These are phyloP conservation scores for Nemopilema nomurai DNA, from an alignment of 30 jellyfish, hydroid and myxozoan genomes.

Conservation along the genomic window DNA sequence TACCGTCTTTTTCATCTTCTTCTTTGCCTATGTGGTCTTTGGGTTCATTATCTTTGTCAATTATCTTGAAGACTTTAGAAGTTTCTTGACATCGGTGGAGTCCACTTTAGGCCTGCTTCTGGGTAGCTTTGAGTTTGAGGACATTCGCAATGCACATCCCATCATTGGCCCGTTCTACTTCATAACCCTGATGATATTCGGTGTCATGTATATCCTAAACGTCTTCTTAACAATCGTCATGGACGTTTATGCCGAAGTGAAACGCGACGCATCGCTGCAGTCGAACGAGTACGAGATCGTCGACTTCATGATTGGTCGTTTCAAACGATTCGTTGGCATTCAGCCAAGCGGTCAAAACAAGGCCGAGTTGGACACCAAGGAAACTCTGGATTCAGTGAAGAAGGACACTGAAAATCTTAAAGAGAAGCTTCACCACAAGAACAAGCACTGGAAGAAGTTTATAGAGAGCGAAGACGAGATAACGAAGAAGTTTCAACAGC, in stretches of 20 bases:
- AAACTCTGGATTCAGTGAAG: conserved; percentile 12
- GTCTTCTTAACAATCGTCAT: conserved; percentile 93
- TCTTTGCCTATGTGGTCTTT: conserved; percentile 74
- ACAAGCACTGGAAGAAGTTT: conserved; percentile 45
- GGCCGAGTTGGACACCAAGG: conserved; percentile 43
- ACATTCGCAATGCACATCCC: conserved; percentile 77
- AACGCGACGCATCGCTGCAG: conserved; percentile 77
- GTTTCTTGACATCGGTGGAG: conserved; percentile 83
- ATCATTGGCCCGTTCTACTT: conserved; percentile 90
- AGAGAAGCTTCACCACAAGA: conserved; percentile 29
- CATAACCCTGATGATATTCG: conserved; percentile 83
- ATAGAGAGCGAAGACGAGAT: conserved; percentile 68
- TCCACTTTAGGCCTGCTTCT: conserved; percentile 85
- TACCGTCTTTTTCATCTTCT: conserved; percentile 81
- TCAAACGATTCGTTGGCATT: conserved; percentile 75
- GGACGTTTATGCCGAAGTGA: conserved; percentile 95
- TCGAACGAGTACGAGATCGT: conserved; percentile 92
- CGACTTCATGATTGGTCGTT: conserved; percentile 88
- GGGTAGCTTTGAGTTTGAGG: conserved; percentile 88
- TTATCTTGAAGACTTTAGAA: conserved; percentile 70
- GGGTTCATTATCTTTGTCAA: conserved; percentile 91
- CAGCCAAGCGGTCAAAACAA: conserved; percentile 73
- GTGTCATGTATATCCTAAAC: conserved; percentile 95
- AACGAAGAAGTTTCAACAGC: conserved; percentile 78
- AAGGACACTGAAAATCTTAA: not conserved